Evolutionary conservation across 2,797 vertebrate species (phyloP).

Genomic region (Natrix natrix): DNA sequence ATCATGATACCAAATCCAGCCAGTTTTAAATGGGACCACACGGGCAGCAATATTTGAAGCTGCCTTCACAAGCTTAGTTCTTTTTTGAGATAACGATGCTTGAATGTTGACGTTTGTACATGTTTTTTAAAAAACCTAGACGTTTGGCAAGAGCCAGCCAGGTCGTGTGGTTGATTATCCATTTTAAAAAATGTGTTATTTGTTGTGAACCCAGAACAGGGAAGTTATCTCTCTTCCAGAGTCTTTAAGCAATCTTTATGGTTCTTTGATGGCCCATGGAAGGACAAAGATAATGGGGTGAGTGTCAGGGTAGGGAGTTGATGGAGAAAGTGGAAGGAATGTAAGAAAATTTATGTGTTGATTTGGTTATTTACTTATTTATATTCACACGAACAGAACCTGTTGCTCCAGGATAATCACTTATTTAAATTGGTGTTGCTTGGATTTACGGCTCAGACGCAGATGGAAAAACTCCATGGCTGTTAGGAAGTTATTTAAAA

Average conservation of each 20-base stretch:
- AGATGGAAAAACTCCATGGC: not conserved
- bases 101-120: not conserved
- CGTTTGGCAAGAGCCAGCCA: not conserved
- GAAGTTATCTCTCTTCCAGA: not conserved
- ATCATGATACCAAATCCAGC: not conserved
- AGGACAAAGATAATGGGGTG: not conserved
- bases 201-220: not conserved
- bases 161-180: not conserved
- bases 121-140: not conserved
- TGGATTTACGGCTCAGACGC: not conserved
- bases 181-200: not conserved
- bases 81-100: not conserved
- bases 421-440: not conserved
- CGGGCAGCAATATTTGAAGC: not conserved
- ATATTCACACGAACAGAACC: not conserved
- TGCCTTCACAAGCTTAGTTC: not conserved
- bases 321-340: not conserved
- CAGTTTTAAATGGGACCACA: not conserved
- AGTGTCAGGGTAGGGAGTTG: not conserved
- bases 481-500: not conserved
- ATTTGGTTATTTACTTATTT: not conserved
- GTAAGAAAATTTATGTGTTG: not conserved
- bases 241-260: not conserved
- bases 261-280: not conserved
- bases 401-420: not conserved